These are phyloP conservation scores for Origma solitaria DNA, from an alignment of 2,113 vertebrate species.

Conservation along the genomic window DNA sequence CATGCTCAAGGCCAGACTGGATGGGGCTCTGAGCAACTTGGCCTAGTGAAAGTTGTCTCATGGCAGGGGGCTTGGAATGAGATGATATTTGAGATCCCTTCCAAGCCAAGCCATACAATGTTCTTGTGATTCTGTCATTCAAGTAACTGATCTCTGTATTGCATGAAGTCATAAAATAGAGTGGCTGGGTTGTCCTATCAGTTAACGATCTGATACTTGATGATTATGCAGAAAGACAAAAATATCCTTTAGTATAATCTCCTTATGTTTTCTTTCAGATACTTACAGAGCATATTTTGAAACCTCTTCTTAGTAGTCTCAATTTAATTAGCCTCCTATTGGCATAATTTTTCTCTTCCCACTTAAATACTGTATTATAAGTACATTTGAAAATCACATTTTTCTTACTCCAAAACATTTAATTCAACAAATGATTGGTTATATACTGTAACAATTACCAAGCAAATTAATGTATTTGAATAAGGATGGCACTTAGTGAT, in stretches of 20 bases:
- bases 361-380: constrained; percentile 52
- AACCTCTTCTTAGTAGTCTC: background rate
- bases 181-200: background rate
- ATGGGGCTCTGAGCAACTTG: background rate
- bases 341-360: constrained; percentile 45
- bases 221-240: background rate
- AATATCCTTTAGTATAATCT: background rate
- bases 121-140: background rate
- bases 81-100: background rate
- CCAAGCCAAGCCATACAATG: background rate
- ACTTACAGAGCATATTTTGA: constrained; percentile 43
- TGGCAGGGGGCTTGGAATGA: accelerated
- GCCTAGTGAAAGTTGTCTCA: background rate
- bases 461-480: constrained; percentile 42
- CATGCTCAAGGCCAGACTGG: accelerated
- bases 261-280: background rate
- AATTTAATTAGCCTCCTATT: constrained; percentile 45
- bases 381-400: constrained; percentile 35
- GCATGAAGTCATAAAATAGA: background rate
- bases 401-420: constrained; percentile 25
- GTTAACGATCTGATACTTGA: background rate
- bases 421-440: constrained; percentile 34
- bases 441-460: constrained; percentile 31
- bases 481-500: constrained; percentile 11
- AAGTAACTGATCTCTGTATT: background rate